phyloP scores from a whole-genome alignment of 2,113 vertebrate genomes.

The Perca flavescens region DNA sequence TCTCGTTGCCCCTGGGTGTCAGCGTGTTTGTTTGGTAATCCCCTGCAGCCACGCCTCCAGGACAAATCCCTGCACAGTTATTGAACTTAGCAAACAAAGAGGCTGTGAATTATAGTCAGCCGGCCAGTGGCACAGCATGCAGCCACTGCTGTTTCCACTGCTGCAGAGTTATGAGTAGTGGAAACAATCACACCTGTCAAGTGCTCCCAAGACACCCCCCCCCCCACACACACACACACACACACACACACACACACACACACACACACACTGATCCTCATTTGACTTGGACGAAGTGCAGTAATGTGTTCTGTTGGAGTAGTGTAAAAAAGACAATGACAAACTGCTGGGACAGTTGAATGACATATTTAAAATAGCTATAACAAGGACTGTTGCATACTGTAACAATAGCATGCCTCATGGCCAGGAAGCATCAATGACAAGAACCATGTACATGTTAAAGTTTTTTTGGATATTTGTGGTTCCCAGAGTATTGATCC shows the following conservation, averaged over 20 bases:
- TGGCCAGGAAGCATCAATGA: slow-evolving; percentile 7
- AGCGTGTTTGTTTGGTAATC: slow-evolving; percentile 39
- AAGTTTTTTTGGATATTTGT: background rate
- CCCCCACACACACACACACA: too few relatives aligned
- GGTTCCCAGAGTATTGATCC: background rate
- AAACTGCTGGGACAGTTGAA: background rate
- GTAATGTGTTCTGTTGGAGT: slow-evolving; percentile 22
- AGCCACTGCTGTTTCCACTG: slow-evolving; percentile 38
- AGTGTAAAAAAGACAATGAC: slow-evolving; percentile 9
- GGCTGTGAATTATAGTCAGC: slow-evolving; percentile 37
- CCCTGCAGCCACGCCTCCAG: slow-evolving; percentile 17
- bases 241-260: too few relatives aligned
- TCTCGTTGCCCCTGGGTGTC: background rate
- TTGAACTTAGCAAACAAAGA: slow-evolving; percentile 61
- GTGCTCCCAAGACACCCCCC: background rate
- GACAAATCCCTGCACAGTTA: slow-evolving; percentile 46
- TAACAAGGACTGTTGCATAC: slow-evolving; percentile 16
- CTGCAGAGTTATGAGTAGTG: slow-evolving; percentile 18
- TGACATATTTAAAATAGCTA: slow-evolving; percentile 32
- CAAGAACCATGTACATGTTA: too few relatives aligned
- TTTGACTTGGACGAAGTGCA: slow-evolving; percentile 4
- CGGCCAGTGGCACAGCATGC: slow-evolving; percentile 10
- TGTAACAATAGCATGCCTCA: slow-evolving; percentile 12
- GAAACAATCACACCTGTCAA: slow-evolving; percentile 55
- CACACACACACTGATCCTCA: slow-evolving; percentile 9